Evolutionary conservation across 64 coral and sea anemone species (phyloP).

Genomic region (Hydrozoanthus tunicans): DNA sequence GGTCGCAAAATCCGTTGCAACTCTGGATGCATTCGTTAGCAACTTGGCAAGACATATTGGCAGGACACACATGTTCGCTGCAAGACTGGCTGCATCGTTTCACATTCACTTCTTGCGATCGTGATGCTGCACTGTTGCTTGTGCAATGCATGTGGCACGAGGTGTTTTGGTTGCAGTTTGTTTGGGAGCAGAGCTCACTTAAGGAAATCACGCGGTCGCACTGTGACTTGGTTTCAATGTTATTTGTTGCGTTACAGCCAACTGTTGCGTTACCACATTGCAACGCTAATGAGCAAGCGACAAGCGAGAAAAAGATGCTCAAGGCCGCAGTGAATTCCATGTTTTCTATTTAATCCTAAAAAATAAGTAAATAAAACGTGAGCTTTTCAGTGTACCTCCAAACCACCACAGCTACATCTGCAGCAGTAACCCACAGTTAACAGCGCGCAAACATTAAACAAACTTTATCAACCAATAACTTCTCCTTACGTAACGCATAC

Average conservation of each 20-base stretch:
- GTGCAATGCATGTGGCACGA: slow-evolving; percentile 44
- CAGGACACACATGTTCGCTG: not conserved
- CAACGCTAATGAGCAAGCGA: slow-evolving; percentile 1
- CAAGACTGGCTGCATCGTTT: slow-evolving; percentile 31
- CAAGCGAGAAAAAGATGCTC: not conserved
- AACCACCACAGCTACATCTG: too few relatives aligned
- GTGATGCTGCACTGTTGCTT: not conserved
- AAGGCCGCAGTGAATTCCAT: slow-evolving; percentile 11
- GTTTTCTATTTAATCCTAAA: slow-evolving; percentile 11
- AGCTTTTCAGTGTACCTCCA: not conserved
- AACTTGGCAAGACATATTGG: slow-evolving; percentile 39
- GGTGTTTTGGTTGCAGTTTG: slow-evolving; percentile 1
- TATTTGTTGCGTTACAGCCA: slow-evolving; percentile 17
- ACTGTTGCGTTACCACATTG: slow-evolving; percentile 7
- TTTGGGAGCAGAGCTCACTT: not conserved
- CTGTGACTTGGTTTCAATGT: not conserved
- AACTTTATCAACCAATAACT: too few relatives aligned
- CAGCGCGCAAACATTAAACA: not conserved
- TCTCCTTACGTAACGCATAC: too few relatives aligned
- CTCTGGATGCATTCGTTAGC: slow-evolving; percentile 14
- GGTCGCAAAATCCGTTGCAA: slow-evolving; percentile 14
- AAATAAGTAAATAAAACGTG: not conserved
- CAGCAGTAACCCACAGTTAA: too few relatives aligned
- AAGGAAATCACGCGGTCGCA: not conserved
- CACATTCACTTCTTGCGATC: not conserved